Conservation (phyloP, 2,113 vertebrate genomes). For the Oenanthe oenanthe region DNA sequence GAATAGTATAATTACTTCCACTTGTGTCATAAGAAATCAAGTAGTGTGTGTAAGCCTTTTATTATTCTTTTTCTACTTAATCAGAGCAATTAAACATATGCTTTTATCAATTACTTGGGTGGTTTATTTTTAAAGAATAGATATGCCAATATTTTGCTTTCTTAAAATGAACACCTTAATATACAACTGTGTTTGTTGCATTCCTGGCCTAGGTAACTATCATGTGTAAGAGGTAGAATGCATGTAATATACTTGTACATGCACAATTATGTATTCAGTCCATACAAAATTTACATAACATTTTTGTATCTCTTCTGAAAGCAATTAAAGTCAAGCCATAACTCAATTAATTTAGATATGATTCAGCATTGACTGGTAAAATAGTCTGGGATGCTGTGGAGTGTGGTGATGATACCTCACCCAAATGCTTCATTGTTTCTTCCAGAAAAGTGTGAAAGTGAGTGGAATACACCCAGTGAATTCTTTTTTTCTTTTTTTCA, state of each 20-base stretch:
- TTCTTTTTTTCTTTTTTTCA: background rate
- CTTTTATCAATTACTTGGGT: background rate
- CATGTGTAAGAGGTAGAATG: background rate
- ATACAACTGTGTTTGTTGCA: background rate
- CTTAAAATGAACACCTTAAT: background rate
- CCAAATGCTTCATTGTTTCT: background rate
- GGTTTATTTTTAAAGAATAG: background rate
- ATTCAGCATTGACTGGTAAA: background rate
- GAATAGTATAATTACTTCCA: background rate
- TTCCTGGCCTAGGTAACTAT: background rate
- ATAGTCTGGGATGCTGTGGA: background rate
- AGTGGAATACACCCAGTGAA: background rate
- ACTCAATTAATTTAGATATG: background rate
- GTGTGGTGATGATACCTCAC: accelerated
- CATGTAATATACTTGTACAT: background rate
- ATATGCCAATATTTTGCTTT: background rate
- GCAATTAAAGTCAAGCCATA: background rate
- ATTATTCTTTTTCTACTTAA: background rate
- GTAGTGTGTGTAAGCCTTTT: background rate
- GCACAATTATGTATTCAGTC: background rate
- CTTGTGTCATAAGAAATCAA: background rate
- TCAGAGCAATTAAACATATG: background rate
- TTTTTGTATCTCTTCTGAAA: background rate
- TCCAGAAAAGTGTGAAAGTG: background rate
- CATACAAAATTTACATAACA: background rate